Conservation (phyloP, 2,113 vertebrate species). For the Mormoops blainvillei region DNA sequence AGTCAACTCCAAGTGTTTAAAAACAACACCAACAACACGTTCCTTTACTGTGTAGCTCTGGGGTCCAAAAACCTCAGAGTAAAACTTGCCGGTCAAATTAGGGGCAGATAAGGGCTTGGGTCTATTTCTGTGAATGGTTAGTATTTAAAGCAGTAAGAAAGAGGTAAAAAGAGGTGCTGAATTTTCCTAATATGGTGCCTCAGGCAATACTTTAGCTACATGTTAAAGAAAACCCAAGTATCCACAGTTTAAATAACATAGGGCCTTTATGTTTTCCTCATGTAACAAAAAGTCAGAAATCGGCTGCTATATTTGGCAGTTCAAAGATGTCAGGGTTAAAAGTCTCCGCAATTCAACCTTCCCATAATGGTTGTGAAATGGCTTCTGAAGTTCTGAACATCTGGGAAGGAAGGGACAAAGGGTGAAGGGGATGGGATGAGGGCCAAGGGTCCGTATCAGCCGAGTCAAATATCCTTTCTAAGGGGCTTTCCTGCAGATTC, state of each 20-base stretch:
- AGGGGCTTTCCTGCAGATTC: not conserved
- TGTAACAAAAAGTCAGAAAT: not conserved
- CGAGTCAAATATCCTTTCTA: not conserved
- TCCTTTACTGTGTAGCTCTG: constrained; percentile 13
- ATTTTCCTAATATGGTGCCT: not conserved
- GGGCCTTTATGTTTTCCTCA: not conserved
- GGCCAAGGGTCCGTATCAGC: not conserved
- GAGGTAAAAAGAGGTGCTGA: not conserved
- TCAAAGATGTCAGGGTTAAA: constrained; percentile 1
- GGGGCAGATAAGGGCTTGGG: not conserved
- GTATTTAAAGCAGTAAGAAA: not conserved
- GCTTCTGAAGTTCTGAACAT: not conserved
- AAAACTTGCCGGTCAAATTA: constrained; percentile 16
- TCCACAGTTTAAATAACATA: not conserved
- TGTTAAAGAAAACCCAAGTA: not conserved
- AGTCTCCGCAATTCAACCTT: not conserved
- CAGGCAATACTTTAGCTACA: not conserved
- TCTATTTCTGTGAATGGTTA: not conserved
- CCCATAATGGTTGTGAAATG: not conserved
- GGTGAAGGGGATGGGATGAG: not conserved
- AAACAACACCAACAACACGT: not conserved
- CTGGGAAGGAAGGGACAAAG: not conserved
- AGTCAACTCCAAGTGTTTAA: constrained; percentile 17
- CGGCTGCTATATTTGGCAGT: not conserved
- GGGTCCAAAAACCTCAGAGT: not conserved